A percentile compares a stretch with the other conserved stretches of the same genome.
Conservation (phyloP, 1,140 invertebrate genomes). For the Leptoteleia sp. region DNA sequence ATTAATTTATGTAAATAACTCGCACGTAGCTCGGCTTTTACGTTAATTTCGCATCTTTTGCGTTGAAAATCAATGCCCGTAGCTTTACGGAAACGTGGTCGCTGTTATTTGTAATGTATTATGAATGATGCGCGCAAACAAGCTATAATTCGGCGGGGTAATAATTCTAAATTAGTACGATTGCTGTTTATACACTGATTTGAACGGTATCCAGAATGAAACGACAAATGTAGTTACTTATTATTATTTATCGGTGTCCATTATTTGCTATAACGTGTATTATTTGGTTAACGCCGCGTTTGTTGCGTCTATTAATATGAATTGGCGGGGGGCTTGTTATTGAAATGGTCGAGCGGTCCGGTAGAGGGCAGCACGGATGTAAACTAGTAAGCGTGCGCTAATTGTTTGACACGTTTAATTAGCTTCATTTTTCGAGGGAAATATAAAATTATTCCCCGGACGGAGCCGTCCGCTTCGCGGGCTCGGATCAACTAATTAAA, state of each 20-base stretch:
- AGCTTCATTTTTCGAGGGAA: slow-evolving; percentile 18
- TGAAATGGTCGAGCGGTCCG: too few species aligned
- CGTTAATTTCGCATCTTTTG: too few species aligned
- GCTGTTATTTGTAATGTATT: slow-evolving; percentile 20
- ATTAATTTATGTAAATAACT: too few species aligned
- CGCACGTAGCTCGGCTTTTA: too few species aligned
- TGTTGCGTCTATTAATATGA: slow-evolving; percentile 2
- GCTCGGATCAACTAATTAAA: slow-evolving; percentile 36
- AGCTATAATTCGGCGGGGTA: background rate
- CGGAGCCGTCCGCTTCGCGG: slow-evolving; percentile 13
- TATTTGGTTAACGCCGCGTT: background rate
- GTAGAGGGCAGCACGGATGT: too few species aligned
- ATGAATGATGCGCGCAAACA: slow-evolving; percentile 11
- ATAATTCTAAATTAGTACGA: slow-evolving; percentile 14
- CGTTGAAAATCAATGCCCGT: too few species aligned
- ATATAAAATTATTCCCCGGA: slow-evolving; percentile 17
- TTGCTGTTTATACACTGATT: slow-evolving; percentile 21
- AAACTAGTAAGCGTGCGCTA: slow-evolving; percentile 8
- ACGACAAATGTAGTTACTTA: slow-evolving; percentile 14
- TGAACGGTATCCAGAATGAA: slow-evolving; percentile 17
- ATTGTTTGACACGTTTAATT: slow-evolving; percentile 23
- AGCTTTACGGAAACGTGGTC: too few species aligned
- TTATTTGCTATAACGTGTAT: too few species aligned
- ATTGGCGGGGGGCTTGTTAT: background rate
- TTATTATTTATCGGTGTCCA: background rate